A percentile compares a stretch with the other conserved stretches of the same genome.
Evolutionary conservation across 2,113 vertebrate genomes (phyloP).

Genomic region (Grammomys surdaster): DNA sequence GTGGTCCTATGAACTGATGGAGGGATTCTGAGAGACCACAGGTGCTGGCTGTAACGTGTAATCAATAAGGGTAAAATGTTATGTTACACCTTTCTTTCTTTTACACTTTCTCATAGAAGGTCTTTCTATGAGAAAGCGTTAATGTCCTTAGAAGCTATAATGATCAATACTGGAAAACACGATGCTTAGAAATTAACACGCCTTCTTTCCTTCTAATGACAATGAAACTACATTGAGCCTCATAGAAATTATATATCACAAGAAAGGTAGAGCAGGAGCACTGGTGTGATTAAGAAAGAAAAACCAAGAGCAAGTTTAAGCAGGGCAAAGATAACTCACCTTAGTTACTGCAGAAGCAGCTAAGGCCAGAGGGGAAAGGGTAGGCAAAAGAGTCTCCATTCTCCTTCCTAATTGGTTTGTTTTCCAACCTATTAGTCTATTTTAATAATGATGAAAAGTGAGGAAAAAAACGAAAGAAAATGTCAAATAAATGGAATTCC

Average conservation of each 20-base stretch:
- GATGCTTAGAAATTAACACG: constrained; percentile 12
- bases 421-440: background rate
- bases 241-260: background rate
- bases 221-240: background rate
- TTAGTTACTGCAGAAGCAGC: background rate
- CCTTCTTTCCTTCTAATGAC: background rate
- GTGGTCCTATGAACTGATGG: background rate
- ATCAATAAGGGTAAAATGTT: background rate
- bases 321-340: too few relatives aligned
- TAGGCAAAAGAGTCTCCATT: background rate
- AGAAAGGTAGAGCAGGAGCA: background rate
- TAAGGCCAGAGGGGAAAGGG: background rate
- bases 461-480: background rate
- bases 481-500: background rate
- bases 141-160: background rate
- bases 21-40: background rate
- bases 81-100: background rate
- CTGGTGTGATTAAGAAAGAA: background rate
- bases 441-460: constrained; percentile 14
- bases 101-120: constrained; percentile 16
- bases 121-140: background rate
- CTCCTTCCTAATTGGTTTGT: background rate
- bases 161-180: background rate
- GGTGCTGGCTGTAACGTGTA: background rate
- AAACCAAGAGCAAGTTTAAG: background rate